A percentile compares a stretch with the other conserved stretches of the same genome.
Conservation (phyloP, 2,888 invertebrate genomes). For the Drosophila meridionalis region DNA sequence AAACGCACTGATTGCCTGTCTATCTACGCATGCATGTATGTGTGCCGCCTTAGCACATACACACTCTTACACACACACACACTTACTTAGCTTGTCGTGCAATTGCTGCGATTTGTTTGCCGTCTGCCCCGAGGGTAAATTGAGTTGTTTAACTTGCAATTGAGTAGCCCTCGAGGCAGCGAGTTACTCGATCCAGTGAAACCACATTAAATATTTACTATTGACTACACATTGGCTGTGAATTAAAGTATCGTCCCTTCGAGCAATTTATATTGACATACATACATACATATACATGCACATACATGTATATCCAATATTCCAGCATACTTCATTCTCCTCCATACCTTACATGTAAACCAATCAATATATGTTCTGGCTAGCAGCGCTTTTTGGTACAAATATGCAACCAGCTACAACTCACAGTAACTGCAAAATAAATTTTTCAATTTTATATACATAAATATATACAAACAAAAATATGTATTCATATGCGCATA, state of each 20-base stretch:
- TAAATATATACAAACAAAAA: neutral
- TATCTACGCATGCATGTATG: conserved; percentile 14
- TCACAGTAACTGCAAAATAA: too few species aligned
- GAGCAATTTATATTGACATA: neutral
- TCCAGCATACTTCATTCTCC: neutral
- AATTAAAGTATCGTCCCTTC: conserved; percentile 21
- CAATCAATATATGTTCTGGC: conserved; percentile 11
- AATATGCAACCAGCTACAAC: neutral
- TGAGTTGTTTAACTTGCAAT: conserved; percentile 74
- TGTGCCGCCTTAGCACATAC: conserved; percentile 12
- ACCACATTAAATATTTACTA: conserved; percentile 53
- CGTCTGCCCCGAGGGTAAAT: conserved; percentile 54
- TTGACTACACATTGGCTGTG: conserved; percentile 41
- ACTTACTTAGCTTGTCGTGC: conserved; percentile 30
- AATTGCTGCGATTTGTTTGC: conserved; percentile 55
- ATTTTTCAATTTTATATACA: neutral
- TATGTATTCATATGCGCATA: neutral
- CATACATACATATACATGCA: neutral
- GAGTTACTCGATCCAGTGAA: conserved; percentile 28
- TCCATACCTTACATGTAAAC: neutral
- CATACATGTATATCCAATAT: neutral
- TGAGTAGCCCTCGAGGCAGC: conserved; percentile 43
- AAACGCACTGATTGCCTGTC: conserved; percentile 67
- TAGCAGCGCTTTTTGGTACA: too few species aligned
- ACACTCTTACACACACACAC: neutral